Evolutionary conservation across 2,113 vertebrate species (phyloP), one percentile per base, ranked within the genome.

Genomic region (Dasyornis broadbenti): DNA sequence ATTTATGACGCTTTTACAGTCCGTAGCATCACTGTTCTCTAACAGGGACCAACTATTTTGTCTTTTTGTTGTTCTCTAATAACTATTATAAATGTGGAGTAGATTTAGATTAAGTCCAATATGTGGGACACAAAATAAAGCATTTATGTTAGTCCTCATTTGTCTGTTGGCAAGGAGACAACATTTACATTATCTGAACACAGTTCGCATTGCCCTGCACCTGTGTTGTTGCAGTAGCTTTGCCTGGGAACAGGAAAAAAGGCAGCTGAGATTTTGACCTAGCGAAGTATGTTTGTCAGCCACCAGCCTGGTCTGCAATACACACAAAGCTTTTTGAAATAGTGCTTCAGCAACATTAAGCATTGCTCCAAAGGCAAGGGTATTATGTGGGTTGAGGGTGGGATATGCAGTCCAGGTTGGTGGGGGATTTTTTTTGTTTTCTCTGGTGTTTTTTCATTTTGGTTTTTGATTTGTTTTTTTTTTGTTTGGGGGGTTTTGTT

Each of bases 321-420:
- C 15, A 84, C 50, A 40, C 37, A 83, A 35, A 60, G 63, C 33
- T 45, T 65, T 84, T 3, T 14, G 28, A 54, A 91, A 49, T 8
- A 53, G 19, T 9, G 18, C 20, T 82, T 45, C 73, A 70, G 47
- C 65, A 87, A 66, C 13, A 19, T 5, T 2, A 37, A 39, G 24
- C 53, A 11, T 0, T 57, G 28, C 28, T 73, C 39, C 22, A 61
- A 56, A n/a, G 9, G 14, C 40, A 63, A 64, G 22, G 3, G 6
- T 10, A 28, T 10, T 19, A 3, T 0, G 0, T 3, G 12, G 4
- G 3, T 9, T 7, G 7, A 49, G n/a, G 2, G 12, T 13, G 5
- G 27, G 10, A 65, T 14, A 8, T 13, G 22, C 4, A 9, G 21
- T 0, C 2, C 30, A 30, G 21, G 33, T 21, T 42, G 26, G 35